These are phyloP conservation scores for Salvelinus fontinalis DNA, from an alignment of 2,113 vertebrate genomes.

Conservation along the genomic window DNA sequence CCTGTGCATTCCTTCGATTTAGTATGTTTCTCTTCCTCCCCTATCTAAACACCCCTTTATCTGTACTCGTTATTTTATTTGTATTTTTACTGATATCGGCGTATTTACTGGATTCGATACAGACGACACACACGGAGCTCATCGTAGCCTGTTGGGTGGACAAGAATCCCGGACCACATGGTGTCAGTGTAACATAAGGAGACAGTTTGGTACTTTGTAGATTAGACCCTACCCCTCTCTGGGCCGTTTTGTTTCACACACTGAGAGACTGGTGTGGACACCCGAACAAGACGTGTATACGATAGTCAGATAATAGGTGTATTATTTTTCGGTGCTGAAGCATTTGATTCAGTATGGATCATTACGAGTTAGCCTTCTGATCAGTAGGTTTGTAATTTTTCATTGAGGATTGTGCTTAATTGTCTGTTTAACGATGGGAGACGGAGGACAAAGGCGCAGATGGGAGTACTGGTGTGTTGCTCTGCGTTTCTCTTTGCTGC, in stretches of 20 bases:
- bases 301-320: no score
- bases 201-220: neutral
- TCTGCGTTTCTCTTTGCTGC: conserved; percentile 31
- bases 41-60: neutral
- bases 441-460: conserved; percentile 49
- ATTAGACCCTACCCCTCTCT: neutral
- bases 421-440: conserved; percentile 31
- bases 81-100: no score
- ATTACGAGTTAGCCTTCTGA: neutral
- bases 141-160: neutral
- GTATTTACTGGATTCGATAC: neutral
- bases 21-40: neutral
- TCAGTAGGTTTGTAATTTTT: neutral
- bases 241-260: conserved; percentile 26
- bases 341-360: no score
- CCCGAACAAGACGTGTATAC: neutral
- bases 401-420: neutral
- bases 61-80: no score
- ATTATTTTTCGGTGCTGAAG: no score
- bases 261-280: conserved; percentile 5
- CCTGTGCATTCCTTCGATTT: neutral
- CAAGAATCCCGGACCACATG: neutral
- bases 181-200: conserved; percentile 27
- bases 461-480: conserved; percentile 19
- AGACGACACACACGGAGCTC: neutral